Base-by-base conservation (phyloP, 2,888 invertebrate species). In the Phasia obesa region DNA sequence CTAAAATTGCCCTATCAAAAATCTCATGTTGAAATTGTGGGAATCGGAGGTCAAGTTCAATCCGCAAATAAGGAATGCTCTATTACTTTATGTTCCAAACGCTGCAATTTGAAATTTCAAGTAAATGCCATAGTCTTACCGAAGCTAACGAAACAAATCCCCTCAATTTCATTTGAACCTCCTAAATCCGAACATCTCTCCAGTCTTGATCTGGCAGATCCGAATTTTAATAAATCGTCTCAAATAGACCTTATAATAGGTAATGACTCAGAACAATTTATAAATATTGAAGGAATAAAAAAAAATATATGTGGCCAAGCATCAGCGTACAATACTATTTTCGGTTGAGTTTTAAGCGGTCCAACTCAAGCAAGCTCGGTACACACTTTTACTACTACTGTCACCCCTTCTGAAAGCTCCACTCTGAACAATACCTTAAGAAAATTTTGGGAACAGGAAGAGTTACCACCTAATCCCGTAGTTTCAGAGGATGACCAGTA, bases 231-330 rank as follows among this genome's bases (percentile, higher is more conserved):
- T 25, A n/a, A 27, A 9, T 35, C 67, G 3, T 17, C 49, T 5
- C 65, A 57, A 7, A 31, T 76, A 13, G 75, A 76, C 35, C 27
- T 76, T 0, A 49, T 76, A 11, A 23, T 76, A 0, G 76, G 76
- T 5, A 74, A 62, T 15, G 74, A 64, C n/a, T 51, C 51, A 15
- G 51, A 51, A 21, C 60, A 60, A n/a, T 42, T 60, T n/a, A n/a
- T n/a, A n/a, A n/a, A n/a, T n/a, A n/a, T n/a, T n/a, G n/a, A n/a
- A n/a, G n/a, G n/a, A n/a, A n/a, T 49, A n/a, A 60, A 47, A 11
- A 69, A 69, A 19, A 69, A 55, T 19, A 44, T 55, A 13, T 69
- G 69, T n/a, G 42, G 53, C 27, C 27, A 27, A 27, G 27, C 27
- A 27, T 27, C 27, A 27, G 27, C 27, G 3, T 6, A 27, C 27